These are phyloP conservation scores for Channa argus DNA, from an alignment of 2,113 vertebrate species.

Conservation along the genomic window DNA sequence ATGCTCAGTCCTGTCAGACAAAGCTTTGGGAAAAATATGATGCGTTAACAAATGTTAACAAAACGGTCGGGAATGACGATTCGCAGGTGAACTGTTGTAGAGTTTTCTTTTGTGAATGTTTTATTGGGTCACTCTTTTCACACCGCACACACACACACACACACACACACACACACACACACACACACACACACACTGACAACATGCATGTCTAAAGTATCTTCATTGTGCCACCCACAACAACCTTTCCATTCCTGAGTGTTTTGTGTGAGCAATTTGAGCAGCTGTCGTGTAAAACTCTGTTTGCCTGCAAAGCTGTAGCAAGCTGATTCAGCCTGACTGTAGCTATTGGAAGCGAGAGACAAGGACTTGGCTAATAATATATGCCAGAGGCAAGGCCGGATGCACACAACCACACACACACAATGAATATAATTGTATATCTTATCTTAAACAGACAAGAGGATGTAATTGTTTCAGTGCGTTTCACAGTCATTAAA, in stretches of 20 bases:
- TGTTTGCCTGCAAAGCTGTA: constrained; percentile 40
- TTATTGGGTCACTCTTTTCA: constrained; percentile 14
- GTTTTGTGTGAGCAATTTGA: background rate
- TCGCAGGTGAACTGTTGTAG: constrained; percentile 28
- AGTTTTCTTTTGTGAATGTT: constrained; percentile 20
- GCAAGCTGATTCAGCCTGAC: constrained; percentile 72
- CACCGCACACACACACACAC: constrained; percentile 3
- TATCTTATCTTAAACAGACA: constrained; percentile 75
- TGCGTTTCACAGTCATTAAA: constrained; percentile 63
- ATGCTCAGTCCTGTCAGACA: constrained; percentile 56
- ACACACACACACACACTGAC: background rate
- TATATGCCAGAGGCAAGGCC: constrained; percentile 62
- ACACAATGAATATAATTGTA: constrained; percentile 71
- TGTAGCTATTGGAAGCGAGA: constrained; percentile 73
- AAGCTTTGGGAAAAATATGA: constrained; percentile 40
- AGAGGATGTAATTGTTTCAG: constrained; percentile 75
- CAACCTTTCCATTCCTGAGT: constrained; percentile 29
- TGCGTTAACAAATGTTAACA: constrained; percentile 2
- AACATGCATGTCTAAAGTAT: constrained; percentile 35
- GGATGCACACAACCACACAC: constrained; percentile 48
- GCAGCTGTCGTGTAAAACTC: constrained; percentile 20
- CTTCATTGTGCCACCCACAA: constrained; percentile 56
- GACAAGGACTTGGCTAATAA: constrained; percentile 68
- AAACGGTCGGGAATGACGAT: constrained; percentile 57
- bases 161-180: background rate